Evolutionary conservation across 2,888 invertebrate species (phyloP).

Genomic region (Archips xylosteana): DNA sequence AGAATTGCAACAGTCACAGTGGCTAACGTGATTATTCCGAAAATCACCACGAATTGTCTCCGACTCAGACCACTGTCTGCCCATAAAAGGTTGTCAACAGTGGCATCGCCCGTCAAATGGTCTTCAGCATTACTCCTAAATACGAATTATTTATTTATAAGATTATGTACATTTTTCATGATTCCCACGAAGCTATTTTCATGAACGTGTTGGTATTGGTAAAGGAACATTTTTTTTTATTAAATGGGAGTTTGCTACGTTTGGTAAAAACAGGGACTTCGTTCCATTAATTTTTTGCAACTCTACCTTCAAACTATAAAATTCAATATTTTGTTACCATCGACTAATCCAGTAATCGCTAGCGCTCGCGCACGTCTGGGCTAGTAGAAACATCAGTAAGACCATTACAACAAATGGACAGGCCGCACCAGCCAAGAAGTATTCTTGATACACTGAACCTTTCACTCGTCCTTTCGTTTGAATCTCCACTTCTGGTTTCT

Average conservation of each 20-base stretch:
- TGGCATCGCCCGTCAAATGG: conserved; percentile 70
- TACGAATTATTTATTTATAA: not conserved
- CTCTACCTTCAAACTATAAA: not conserved
- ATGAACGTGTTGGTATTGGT: not conserved
- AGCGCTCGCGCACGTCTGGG: conserved; percentile 84
- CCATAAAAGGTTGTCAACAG: conserved; percentile 73
- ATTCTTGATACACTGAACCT: conserved; percentile 73
- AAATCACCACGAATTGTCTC: conserved; percentile 77
- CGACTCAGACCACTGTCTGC: conserved; percentile 65
- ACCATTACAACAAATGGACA: conserved; percentile 63
- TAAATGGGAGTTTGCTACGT: not conserved
- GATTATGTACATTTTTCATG: too few relatives aligned
- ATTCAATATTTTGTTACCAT: conserved; percentile 59
- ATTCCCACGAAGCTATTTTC: not conserved
- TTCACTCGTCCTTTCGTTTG: conserved; percentile 72
- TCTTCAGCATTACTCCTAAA: conserved; percentile 76
- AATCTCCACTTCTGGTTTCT: conserved; percentile 69
- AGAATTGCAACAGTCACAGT: conserved; percentile 86
- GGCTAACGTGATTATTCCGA: conserved; percentile 84
- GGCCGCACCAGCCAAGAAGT: conserved; percentile 68
- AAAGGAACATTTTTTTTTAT: not conserved
- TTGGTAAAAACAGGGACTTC: too few relatives aligned
- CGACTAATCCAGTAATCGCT: conserved; percentile 79
- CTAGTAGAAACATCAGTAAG: conserved; percentile 76
- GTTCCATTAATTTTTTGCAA: too few relatives aligned